Conservation (phyloP, 2,888 invertebrate species). For the Dicranocentrus wangi region DNA sequence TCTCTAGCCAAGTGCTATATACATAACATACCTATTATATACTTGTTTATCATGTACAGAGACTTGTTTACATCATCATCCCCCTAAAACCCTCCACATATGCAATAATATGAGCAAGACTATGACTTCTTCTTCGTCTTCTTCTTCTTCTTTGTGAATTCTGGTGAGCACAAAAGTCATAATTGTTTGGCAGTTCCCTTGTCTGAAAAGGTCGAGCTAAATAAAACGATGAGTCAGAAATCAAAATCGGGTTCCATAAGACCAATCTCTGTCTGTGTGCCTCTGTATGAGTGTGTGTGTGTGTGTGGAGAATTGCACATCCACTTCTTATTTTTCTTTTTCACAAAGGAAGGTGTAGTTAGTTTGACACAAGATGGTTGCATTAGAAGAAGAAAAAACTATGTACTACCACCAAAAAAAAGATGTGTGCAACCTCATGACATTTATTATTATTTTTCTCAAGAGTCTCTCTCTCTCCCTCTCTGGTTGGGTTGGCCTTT, state of each 20-base stretch:
- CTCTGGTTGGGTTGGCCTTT: constrained; percentile 23
- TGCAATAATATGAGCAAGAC: too few relatives aligned
- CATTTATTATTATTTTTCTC: constrained; percentile 1
- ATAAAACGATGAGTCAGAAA: constrained; percentile 65
- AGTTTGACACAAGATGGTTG: too few relatives aligned
- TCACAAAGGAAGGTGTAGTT: constrained; percentile 21
- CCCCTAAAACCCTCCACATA: too few relatives aligned
- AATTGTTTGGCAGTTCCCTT: constrained; percentile 23
- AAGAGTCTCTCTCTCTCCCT: not conserved
- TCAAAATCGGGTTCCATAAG: constrained; percentile 58
- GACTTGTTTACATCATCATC: constrained; percentile 4
- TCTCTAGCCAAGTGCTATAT: not conserved
- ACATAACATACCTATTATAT: not conserved
- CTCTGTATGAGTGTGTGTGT: too few relatives aligned
- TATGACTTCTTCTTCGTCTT: too few relatives aligned
- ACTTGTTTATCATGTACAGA: not conserved
- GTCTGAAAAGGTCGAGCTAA: constrained; percentile 46
- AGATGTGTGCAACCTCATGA: constrained; percentile 1
- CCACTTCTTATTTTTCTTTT: not conserved
- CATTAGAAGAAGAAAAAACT: not conserved
- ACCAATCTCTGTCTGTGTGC: not conserved
- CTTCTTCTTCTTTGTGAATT: too few relatives aligned
- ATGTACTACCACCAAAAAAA: constrained; percentile 29
- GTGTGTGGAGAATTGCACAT: too few relatives aligned
- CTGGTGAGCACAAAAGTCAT: constrained; percentile 10